A percentile compares a stretch with the other conserved stretches of the same genome.
Evolutionary conservation across 1,140 invertebrate genomes (phyloP).

Genomic region (Venustaconcha ellipsiformis): DNA sequence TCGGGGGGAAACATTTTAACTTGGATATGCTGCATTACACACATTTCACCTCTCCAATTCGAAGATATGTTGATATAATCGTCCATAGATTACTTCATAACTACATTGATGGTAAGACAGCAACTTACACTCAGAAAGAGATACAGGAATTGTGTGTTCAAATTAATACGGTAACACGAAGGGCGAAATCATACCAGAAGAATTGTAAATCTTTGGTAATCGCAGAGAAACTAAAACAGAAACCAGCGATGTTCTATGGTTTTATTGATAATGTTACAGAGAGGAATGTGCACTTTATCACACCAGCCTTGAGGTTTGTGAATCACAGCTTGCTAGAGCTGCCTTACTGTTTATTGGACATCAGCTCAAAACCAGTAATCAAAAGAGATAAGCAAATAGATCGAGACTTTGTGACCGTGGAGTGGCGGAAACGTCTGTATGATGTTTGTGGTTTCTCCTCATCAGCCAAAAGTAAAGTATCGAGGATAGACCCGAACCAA

Average conservation of each 20-base stretch:
- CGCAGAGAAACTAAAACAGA: slow-evolving; percentile 29
- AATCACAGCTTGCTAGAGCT: slow-evolving; percentile 7
- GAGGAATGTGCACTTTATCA: slow-evolving; percentile 10
- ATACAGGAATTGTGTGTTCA: slow-evolving; percentile 28
- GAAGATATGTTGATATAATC: slow-evolving; percentile 32
- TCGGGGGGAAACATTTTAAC: slow-evolving; percentile 19
- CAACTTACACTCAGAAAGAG: slow-evolving; percentile 27
- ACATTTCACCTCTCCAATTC: slow-evolving; percentile 37
- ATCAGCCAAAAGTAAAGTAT: neutral
- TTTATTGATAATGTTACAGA: slow-evolving; percentile 28
- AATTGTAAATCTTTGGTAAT: slow-evolving; percentile 25
- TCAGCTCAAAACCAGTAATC: slow-evolving; percentile 19
- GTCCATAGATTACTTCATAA: slow-evolving; percentile 31
- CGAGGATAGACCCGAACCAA: slow-evolving; percentile 18
- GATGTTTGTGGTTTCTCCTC: neutral
- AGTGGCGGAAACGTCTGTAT: slow-evolving; percentile 27
- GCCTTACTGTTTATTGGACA: slow-evolving; percentile 23
- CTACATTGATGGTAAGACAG: slow-evolving; percentile 2
- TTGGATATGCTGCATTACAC: slow-evolving; percentile 29
- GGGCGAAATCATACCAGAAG: slow-evolving; percentile 31
- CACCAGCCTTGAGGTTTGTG: slow-evolving; percentile 26
- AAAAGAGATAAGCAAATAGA: slow-evolving; percentile 9
- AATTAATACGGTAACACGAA: slow-evolving; percentile 21
- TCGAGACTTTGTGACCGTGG: slow-evolving; percentile 11
- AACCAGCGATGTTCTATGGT: slow-evolving; percentile 26